Base-by-base conservation (phyloP, 2,113 vertebrate genomes). In the Egretta garzetta region DNA sequence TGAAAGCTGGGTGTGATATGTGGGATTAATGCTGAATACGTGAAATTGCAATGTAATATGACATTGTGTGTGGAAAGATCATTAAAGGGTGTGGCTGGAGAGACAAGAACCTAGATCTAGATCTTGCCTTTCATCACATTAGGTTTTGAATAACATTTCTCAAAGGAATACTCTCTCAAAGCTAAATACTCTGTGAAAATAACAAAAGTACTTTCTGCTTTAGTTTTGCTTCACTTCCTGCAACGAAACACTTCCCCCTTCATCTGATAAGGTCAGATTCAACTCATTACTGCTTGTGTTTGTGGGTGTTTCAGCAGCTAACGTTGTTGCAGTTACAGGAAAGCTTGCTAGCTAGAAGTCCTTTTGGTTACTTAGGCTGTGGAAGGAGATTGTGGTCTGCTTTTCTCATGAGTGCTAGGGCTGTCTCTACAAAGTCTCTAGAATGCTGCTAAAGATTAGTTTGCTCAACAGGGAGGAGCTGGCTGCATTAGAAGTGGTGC, bases 161-260 rank as follows among this genome's bases (percentile, higher is more conserved):
- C 24, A 55, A 62, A 88, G 21, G 30, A 66, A 41, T 74, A 47
- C 14, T 50, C 21, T 62, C 27, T 67, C 56, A 49, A 59, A 91
- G 52, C 49, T 88, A 50, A 80, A 63, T 53, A 45, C 24, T 24
- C 45, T 49, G 59, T 62, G 35, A 68, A 87, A 96, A 76, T 28
- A 63, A 27, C 33, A 43, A 73, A 88, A 67, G 8, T 10, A 50
- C 13, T 47, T 82, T 72, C 75, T 86, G 43, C 56, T 86, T 59
- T n/a, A 86, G n/a, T 72, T 90, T 83, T 91, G 52, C 58, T 91
- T 83, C 56, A 66, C 39, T 93, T 96, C 86, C 80, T 80, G 72
- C 39, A 73, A 59, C 86, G 43, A 43, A 13, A 4, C 22, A 14
- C 30, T 86, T 76, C 62, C 66, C 8, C 4, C 28, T 80, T 83